Conservation (phyloP, 64 coral and sea anemone species). For the Cladopsammia gracilis region DNA sequence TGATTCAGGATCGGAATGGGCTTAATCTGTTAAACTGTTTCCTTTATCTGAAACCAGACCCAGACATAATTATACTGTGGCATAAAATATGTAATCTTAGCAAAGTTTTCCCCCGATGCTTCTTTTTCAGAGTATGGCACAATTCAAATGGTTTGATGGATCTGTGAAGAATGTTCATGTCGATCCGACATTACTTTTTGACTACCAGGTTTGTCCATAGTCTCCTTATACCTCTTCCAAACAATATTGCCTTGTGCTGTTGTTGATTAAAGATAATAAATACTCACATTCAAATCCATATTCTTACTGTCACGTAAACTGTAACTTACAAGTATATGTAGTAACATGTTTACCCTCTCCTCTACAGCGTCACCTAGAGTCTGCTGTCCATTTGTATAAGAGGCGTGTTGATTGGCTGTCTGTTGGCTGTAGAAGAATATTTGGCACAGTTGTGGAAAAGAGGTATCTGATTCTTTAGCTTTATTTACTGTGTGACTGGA, state of each 20-base stretch:
- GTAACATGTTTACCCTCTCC: too few species aligned
- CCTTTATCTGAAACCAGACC: too few species aligned
- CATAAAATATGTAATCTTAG: too few species aligned
- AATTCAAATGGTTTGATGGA: constrained; percentile 97
- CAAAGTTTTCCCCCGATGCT: neutral
- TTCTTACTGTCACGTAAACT: neutral
- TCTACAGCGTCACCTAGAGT: constrained; percentile 86
- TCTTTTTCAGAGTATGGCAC: constrained; percentile 89
- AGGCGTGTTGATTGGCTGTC: constrained; percentile 93
- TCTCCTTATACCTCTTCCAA: neutral
- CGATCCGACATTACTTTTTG: constrained; percentile 95
- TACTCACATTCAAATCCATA: too few species aligned
- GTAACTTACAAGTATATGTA: neutral
- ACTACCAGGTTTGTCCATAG: constrained; percentile 82
- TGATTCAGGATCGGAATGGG: too few species aligned
- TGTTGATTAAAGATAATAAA: neutral
- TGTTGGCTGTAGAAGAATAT: constrained; percentile 82
- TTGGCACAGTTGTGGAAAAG: constrained; percentile 95
- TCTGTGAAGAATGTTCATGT: constrained; percentile 97
- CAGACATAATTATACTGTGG: too few species aligned
- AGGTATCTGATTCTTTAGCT: constrained; percentile 41
- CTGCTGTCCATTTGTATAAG: constrained; percentile 93
- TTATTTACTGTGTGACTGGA: too few species aligned
- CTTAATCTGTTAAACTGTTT: too few species aligned
- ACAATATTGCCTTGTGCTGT: neutral